Evolutionary conservation across 2,113 vertebrate species (phyloP), one percentile per base, ranked within the genome.

Genomic region (Vicugna pacos): DNA sequence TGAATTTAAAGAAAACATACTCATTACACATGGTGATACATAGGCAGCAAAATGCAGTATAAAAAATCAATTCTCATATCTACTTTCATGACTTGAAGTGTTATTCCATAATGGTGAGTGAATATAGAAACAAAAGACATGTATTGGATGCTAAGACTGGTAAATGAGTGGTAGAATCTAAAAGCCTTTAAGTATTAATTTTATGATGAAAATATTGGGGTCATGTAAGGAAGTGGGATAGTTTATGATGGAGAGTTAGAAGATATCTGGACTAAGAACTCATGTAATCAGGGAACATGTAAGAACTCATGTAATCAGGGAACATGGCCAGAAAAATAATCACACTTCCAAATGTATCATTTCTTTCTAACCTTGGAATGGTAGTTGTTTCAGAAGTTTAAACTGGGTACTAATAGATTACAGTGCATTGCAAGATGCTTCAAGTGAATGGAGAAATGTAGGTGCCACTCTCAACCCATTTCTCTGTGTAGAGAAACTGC

Each of bases 1-100:
- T 92, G 72, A 89, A 82, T 60, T 72, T 77, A 85, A 93, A 80
- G 60, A 92, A 89, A 90, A 91, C 17, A 69, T 76, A 62, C 8
- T 69, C 12, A 56, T n/a, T 70, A 38, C 8, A 76, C 8, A 38
- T 91, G n/a, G 4, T 86, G 72, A 60, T 92, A 81, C 17, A n/a
- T 69, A 95, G 64, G 30, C 89, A 90, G 9, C n/a, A 86, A 94
- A 60, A 79, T 89, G 24, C 15, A 73, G 8, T 48, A n/a, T 60
- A 85, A 96, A 24, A 84, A 86, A 91, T 86, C 2, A 93, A 6
- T 93, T 62, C 3, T 79, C 8, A 77, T 95, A 95, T 79, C 13
- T n/a, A 46, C 50, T 94, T 81, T 94, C 1, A 35, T 72, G 12
- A 83, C 46, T 90, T 93, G 73, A 75, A 58, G 56, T 95, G 6